Base-by-base conservation (phyloP, 2,113 vertebrate species). In the Ramphastos sulfuratus region DNA sequence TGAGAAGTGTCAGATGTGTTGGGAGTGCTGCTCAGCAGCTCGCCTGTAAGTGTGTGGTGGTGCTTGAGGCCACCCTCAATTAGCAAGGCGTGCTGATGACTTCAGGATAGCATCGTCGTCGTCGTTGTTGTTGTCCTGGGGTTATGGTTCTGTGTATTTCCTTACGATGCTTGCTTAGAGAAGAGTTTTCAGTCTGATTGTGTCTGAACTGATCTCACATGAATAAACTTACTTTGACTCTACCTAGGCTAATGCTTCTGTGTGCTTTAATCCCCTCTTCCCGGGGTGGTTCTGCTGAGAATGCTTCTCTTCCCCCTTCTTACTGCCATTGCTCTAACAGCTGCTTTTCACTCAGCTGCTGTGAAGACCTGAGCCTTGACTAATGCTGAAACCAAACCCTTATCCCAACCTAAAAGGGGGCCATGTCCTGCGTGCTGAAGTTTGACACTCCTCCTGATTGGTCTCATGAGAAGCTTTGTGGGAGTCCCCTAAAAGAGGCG, bases 141-240 rank as follows among this genome's bases (percentile, higher is more conserved):
- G 28, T 82, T 77, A 54, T 44, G 44, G 48, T 60, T 67, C 73
- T 61, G 6, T 86, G 20, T 42, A 1, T 86, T 81, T 89, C 66
- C 46, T 87, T 73, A 39, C 30, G 63, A 42, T 92, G 65, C 85
- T 92, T 52, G 9, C 52, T 15, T 44, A 50, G 35, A 79, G 77
- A 66, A 85, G 15, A 15, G 54, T 44, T 94, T 90, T 91, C 54
- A 46, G 4, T 85, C 56, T 85, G 78, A 44, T 74, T 48, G 0
- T 14, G 71, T 82, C 80, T 37, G 15, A 88, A 65, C 70, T 30
- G 44, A 64, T 89, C 52, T 95, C 90, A 69, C 2, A 0, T 63
- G 33, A 97, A 97, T 97, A 97, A 97, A 97, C 52, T 27, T 66
- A 67, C 56, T 66, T 82, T 70, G 70, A 89, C 78, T 85, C 46